Evolutionary conservation across 2,888 invertebrate genomes (phyloP), one percentile per base, ranked within the genome.

Genomic region (Entomobrya proxima): DNA sequence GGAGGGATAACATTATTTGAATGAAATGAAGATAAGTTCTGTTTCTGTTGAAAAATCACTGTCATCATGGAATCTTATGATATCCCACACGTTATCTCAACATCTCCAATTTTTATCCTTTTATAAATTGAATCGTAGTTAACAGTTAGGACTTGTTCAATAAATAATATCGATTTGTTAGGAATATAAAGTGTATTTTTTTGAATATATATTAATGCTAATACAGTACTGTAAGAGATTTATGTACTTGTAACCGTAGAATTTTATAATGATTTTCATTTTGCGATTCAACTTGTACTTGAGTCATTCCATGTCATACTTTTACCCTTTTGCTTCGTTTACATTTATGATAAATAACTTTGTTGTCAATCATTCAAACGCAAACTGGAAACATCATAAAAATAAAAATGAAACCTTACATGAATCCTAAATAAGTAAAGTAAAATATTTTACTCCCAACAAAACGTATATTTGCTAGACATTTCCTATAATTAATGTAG

Each of bases 241-340:
- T 40, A 40, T 40, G 18, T 37, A 37, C 1, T 40, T 40, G 13
- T 67, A 18, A 64, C 18, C 11, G 15, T 35, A 44, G 24, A 24
- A 24, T 47, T 47, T 47, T 37, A 47, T 35, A 18, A 72, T 50
- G 50, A 50, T 72, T 47, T 30, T 32, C 15, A 11, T 15, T 47
- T 47, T 79, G 44, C 32, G 30, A 27, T 69, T 69, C 40, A 80
- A 30, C 55, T 81, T 81, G 81, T 81, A 81, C 81, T 81, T 81
- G 81, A 74, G 74, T 81, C 74, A 81, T 44, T 81, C 61, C 15
- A 27, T 74, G 72, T 18, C 3, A 24, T n/a, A 55, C 4, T n/a
- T 55, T 55, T 55, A 24, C 55, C 24, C 55, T 55, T 55, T 55
- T 55, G 44, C 13, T 55, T 24, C 24, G 18, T 24, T 55, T 55